These are phyloP conservation scores for Acropternis orthonyx DNA, from an alignment of 2,797 vertebrate genomes.

Conservation along the genomic window DNA sequence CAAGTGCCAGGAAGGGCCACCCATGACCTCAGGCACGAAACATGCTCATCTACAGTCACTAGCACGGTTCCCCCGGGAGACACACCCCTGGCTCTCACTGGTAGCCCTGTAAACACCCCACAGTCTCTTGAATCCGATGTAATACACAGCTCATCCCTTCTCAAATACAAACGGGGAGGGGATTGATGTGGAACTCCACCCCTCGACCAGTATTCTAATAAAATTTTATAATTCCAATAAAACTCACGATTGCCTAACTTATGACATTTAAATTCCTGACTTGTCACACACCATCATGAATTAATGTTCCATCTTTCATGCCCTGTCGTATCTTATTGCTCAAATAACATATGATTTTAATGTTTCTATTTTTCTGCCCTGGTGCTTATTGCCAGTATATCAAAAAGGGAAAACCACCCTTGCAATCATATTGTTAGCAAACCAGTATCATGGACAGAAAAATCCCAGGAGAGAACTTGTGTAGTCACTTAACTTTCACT, in stretches of 20 bases:
- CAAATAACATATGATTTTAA: slow-evolving; percentile 43
- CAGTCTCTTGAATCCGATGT: rapidly evolving
- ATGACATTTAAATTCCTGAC: slow-evolving; percentile 51
- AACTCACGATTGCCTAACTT: slow-evolving; percentile 23
- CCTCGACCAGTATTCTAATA: not conserved
- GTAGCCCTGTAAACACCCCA: not conserved
- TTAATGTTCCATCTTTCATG: slow-evolving; percentile 58
- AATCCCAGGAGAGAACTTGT: not conserved
- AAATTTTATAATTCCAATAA: slow-evolving; percentile 67
- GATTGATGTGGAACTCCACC: not conserved
- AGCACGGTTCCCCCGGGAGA: not conserved
- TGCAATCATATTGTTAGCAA: not conserved
- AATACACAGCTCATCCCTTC: not conserved
- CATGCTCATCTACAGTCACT: not conserved
- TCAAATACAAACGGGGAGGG: not conserved
- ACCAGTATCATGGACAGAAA: not conserved
- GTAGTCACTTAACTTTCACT: not conserved
- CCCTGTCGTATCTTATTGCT: slow-evolving; percentile 37
- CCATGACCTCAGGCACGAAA: rapidly evolving
- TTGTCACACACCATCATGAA: slow-evolving; percentile 38
- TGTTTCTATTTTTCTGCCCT: slow-evolving; percentile 34
- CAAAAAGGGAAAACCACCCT: not conserved
- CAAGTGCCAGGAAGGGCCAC: rapidly evolving
- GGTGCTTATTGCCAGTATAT: not conserved
- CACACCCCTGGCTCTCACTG: too few relatives aligned